phyloP scores from a whole-genome alignment of 2,113 vertebrate genomes.

The Ammospiza nelsoni region DNA sequence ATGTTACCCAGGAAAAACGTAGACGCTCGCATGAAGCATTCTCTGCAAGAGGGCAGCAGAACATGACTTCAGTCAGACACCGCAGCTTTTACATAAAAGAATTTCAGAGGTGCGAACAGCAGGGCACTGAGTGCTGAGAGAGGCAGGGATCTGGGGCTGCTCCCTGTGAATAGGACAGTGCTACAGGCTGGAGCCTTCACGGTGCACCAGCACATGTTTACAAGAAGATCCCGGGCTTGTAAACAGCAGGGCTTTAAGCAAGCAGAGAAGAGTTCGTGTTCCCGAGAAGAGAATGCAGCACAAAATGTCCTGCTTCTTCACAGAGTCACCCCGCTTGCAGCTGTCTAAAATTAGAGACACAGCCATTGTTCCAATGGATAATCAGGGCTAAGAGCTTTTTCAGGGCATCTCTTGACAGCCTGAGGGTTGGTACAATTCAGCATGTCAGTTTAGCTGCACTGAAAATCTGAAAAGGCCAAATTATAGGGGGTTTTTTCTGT shows the following conservation, averaged over 20 bases:
- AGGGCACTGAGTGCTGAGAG: background rate
- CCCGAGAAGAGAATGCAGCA: background rate
- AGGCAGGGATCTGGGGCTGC: background rate
- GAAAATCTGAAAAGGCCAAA: constrained; percentile 20
- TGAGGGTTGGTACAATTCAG: background rate
- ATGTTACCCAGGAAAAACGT: background rate
- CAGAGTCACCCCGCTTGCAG: background rate
- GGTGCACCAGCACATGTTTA: background rate
- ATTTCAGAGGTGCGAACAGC: background rate
- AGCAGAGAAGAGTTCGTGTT: background rate
- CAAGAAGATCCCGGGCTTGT: background rate
- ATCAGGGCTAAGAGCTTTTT: constrained; percentile 5
- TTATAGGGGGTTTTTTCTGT: background rate
- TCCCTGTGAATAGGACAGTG: background rate
- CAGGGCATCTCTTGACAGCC: constrained; percentile 9
- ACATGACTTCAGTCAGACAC: background rate
- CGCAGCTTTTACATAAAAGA: background rate
- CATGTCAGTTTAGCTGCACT: background rate
- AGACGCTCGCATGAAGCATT: background rate
- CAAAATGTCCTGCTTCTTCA: background rate
- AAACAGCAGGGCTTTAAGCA: background rate
- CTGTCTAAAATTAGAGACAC: constrained; percentile 2
- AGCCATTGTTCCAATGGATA: constrained; percentile 29
- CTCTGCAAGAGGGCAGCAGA: background rate
- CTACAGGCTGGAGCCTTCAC: background rate